These are phyloP conservation scores for Phocoena phocoena DNA, from an alignment of 2,113 vertebrate species.

Conservation along the genomic window DNA sequence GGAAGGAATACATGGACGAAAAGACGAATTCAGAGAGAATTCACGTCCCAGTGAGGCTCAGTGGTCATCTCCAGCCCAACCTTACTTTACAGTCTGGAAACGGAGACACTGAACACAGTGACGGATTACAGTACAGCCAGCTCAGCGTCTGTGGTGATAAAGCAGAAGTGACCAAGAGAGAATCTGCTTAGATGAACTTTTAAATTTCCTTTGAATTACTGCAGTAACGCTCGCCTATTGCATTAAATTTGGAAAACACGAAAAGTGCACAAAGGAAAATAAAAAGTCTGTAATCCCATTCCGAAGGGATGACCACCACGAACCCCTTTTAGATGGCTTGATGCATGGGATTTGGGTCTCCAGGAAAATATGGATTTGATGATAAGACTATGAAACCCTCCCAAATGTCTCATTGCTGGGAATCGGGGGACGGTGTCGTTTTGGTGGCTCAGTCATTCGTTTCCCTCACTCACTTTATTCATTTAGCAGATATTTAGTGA, in stretches of 20 bases:
- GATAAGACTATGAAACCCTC: background rate
- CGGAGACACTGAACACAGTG: background rate
- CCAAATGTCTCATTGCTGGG: background rate
- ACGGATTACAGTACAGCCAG: background rate
- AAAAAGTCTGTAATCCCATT: background rate
- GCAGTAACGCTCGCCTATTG: background rate
- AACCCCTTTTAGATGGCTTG: background rate
- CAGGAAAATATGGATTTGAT: background rate
- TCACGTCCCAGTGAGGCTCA: accelerated
- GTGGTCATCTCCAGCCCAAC: background rate
- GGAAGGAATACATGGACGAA: background rate
- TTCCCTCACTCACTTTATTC: background rate
- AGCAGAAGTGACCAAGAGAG: background rate
- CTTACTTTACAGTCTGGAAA: background rate
- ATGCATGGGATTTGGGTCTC: background rate
- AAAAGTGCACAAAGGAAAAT: background rate
- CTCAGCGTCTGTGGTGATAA: background rate
- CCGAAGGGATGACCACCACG: background rate
- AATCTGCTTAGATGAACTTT: background rate
- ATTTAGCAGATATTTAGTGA: background rate
- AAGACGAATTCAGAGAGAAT: background rate
- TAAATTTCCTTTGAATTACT: background rate
- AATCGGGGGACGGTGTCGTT: background rate
- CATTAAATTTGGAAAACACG: background rate
- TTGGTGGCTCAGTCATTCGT: background rate